Percentiles rank a stretch among this genome's conserved stretches.
Evolutionary conservation across 2,888 invertebrate species (phyloP).

Genomic region (Colletes collaris): DNA sequence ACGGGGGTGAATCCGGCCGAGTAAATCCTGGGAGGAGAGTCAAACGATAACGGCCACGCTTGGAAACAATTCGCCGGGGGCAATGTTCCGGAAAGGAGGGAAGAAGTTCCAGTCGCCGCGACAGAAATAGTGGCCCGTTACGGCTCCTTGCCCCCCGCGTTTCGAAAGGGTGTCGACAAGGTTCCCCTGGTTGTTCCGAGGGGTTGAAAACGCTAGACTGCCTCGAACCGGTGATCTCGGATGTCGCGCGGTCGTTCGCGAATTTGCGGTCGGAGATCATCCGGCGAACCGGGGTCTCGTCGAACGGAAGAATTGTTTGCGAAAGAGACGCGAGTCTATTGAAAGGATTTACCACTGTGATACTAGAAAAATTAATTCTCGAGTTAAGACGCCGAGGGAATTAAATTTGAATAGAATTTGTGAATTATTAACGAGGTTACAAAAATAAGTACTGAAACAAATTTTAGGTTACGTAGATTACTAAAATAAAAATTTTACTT

Average conservation of each 20-base stretch:
- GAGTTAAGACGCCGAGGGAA: no score
- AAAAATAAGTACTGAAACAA: no score
- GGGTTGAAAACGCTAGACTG: not conserved
- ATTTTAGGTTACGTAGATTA: no score
- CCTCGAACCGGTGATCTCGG: constrained; percentile 34
- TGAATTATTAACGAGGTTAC: no score
- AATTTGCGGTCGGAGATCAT: not conserved
- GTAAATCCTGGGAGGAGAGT: constrained; percentile 9
- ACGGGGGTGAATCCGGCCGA: constrained; percentile 14
- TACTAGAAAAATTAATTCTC: no score
- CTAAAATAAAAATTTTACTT: no score
- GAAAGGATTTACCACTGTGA: no score
- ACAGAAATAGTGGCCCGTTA: constrained; percentile 69
- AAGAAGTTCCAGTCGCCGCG: constrained; percentile 69
- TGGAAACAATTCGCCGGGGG: constrained; percentile 69
- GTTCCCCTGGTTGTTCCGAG: constrained; percentile 10
- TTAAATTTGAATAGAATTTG: no score
- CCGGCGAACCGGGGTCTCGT: no score
- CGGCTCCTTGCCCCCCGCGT: constrained; percentile 46
- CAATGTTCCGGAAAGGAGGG: constrained; percentile 70
- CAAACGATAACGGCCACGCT: constrained; percentile 62
- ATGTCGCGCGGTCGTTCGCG: constrained; percentile 17
- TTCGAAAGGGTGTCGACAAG: constrained; percentile 60
- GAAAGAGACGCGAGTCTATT: no score
- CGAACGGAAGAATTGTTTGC: no score